These are phyloP conservation scores for Myrmecobius fasciatus DNA, from an alignment of 2,113 vertebrate species.

Conservation along the genomic window DNA sequence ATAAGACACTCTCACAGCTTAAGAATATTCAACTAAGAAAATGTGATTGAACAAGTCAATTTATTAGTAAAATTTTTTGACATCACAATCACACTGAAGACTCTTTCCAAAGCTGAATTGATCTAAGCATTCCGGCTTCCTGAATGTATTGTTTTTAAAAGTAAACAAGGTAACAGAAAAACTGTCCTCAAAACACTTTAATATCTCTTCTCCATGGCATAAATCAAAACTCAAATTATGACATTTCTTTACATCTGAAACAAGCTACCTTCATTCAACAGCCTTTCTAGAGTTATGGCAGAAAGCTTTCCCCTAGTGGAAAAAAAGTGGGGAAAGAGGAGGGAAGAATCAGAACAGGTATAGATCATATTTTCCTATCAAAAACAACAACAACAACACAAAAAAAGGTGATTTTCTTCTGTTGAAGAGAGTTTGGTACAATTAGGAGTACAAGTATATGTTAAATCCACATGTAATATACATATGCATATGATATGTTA, in stretches of 20 bases:
- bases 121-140: neutral
- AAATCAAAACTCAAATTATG: no score
- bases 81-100: neutral
- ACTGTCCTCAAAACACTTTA: neutral
- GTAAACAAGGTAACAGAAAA: neutral
- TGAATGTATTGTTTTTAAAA: neutral
- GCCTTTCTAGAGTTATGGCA: neutral
- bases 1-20: neutral
- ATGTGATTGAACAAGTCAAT: neutral
- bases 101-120: neutral
- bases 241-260: no score
- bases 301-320: no score
- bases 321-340: no score
- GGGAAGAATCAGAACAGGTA: no score
- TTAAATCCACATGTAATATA: neutral
- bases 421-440: neutral
- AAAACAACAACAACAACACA: no score
- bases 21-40: neutral
- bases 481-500: neutral
- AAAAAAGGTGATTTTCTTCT: neutral
- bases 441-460: neutral
- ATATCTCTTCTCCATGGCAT: neutral
- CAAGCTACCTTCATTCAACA: neutral
- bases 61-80: neutral
- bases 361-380: no score